A percentile compares a stretch with the other conserved stretches of the same genome.
These are phyloP conservation scores for Momotus momota DNA, from an alignment of 2,797 vertebrate species.

Conservation along the genomic window DNA sequence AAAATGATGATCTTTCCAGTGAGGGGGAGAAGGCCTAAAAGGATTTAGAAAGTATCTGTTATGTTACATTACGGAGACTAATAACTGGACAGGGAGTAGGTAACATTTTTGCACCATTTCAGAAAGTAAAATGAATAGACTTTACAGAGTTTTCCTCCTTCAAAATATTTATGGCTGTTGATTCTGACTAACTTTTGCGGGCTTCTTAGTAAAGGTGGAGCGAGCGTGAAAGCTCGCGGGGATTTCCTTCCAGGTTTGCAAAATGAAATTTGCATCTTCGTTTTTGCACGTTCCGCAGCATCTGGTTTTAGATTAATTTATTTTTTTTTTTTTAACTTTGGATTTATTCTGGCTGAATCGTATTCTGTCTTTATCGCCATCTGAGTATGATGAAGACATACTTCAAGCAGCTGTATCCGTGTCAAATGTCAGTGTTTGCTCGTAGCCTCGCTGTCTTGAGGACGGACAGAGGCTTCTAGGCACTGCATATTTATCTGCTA, in stretches of 20 bases:
- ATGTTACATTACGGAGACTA: constrained; percentile 88
- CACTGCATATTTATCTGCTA: constrained; percentile 54
- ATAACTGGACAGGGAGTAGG: constrained; percentile 84
- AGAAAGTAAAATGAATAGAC: constrained; percentile 73
- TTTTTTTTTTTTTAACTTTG: constrained; percentile 18
- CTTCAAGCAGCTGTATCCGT: constrained; percentile 78
- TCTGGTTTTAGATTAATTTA: constrained; percentile 65
- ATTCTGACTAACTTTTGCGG: neutral
- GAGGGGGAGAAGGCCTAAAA: constrained; percentile 84
- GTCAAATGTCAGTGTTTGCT: constrained; percentile 75
- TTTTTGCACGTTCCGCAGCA: constrained; percentile 40
- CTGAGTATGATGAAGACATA: constrained; percentile 78
- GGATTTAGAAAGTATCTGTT: constrained; percentile 91
- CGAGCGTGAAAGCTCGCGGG: accelerated
- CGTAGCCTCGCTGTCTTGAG: constrained; percentile 62
- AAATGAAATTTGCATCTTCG: constrained; percentile 31
- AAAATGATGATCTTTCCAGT: constrained; percentile 89
- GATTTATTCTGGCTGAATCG: constrained; percentile 54
- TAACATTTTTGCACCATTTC: constrained; percentile 82
- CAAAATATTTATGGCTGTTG: constrained; percentile 62
- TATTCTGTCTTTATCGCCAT: constrained; percentile 68
- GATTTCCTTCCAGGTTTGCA: constrained; percentile 19
- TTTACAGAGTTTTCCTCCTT: constrained; percentile 70
- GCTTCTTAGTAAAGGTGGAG: neutral
- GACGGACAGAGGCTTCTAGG: constrained; percentile 47